These are phyloP conservation scores for Prenolepis imparis DNA, from an alignment of 2,888 invertebrate species.

Conservation along the genomic window DNA sequence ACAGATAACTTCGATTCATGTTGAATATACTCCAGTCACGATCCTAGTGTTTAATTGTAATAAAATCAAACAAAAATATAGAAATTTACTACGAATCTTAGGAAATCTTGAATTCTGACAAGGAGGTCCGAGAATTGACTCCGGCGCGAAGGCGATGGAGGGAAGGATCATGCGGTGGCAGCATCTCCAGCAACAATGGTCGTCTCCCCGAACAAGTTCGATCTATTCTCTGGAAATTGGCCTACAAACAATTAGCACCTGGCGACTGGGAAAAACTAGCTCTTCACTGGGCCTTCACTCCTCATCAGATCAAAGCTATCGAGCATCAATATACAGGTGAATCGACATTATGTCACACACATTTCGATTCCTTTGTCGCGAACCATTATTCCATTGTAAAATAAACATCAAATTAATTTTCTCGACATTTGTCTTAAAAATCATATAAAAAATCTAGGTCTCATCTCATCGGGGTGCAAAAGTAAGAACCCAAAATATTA, in stretches of 20 bases:
- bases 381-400: background rate
- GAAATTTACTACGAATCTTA: constrained; percentile 48
- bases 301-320: constrained; percentile 90
- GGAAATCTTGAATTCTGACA: constrained; percentile 79
- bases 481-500: background rate
- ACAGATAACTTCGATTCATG: background rate
- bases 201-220: constrained; percentile 85
- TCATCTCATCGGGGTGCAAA: constrained; percentile 41
- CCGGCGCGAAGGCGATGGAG: constrained; percentile 81
- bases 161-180: constrained; percentile 76
- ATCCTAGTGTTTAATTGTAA: background rate
- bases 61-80: background rate
- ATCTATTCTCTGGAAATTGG: constrained; percentile 87
- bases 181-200: constrained; percentile 75
- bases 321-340: constrained; percentile 91
- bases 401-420: background rate
- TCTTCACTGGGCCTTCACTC: constrained; percentile 90
- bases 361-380: background rate
- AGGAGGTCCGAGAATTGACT: constrained; percentile 79
- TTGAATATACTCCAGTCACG: background rate
- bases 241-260: constrained; percentile 88
- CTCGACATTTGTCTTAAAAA: background rate
- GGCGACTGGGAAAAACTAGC: constrained; percentile 90
- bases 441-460: background rate
- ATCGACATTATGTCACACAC: constrained; percentile 29